Percentiles rank a stretch among this genome's conserved stretches.
phyloP scores from a whole-genome alignment of 2,888 invertebrate species.

The Phortica magna region DNA sequence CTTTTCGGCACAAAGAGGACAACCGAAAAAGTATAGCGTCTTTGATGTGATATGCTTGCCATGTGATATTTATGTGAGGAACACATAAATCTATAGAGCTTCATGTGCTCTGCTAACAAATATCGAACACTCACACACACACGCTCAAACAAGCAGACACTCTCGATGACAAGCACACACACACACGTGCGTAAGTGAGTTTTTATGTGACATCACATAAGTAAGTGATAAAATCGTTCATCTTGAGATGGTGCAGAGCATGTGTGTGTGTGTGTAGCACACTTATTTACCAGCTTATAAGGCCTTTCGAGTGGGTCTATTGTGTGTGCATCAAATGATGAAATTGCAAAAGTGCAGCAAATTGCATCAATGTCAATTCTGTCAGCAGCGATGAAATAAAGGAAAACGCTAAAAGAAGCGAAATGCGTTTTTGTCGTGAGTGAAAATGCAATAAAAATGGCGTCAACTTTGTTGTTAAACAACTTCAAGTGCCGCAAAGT shows the following conservation, averaged over 20 bases:
- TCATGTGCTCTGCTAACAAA: constrained; percentile 21
- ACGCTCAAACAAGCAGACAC: neutral
- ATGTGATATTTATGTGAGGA: constrained; percentile 28
- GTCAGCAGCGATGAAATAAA: neutral
- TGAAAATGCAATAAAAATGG: constrained; percentile 13
- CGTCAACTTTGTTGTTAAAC: constrained; percentile 10
- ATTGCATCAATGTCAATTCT: constrained; percentile 29
- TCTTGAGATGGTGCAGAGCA: neutral
- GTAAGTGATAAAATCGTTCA: constrained; percentile 63
- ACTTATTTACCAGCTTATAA: neutral
- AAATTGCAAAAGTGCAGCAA: constrained; percentile 17
- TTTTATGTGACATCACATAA: constrained; percentile 52
- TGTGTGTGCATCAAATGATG: neutral
- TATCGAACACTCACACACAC: neutral
- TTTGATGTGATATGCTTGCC: constrained; percentile 53
- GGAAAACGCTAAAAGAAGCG: neutral
- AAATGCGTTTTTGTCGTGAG: neutral
- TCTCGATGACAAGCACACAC: no score
- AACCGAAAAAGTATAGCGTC: constrained; percentile 57
- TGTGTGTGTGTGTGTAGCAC: neutral
- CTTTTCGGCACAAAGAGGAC: constrained; percentile 18
- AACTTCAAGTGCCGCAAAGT: constrained; percentile 24
- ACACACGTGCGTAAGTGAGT: constrained; percentile 19
- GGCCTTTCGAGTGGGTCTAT: neutral
- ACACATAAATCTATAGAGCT: constrained; percentile 59